Conservation (phyloP, 2,888 invertebrate species). For the Augiades crinisus region DNA sequence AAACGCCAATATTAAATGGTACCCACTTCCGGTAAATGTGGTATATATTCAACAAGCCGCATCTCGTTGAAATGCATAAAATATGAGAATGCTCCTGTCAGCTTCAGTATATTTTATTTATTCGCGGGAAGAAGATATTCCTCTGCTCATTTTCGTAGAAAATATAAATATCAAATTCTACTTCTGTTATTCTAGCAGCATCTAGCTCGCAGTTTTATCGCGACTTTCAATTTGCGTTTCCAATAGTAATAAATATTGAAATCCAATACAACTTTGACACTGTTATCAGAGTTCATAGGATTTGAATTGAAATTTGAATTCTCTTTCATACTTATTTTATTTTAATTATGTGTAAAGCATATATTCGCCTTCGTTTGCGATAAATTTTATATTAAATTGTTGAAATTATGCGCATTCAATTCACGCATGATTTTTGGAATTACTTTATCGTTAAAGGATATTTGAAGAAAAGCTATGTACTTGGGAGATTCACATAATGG, state of each 20-base stretch:
- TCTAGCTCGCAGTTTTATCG: conserved; percentile 5
- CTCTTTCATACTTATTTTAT: no score
- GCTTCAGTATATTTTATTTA: conserved; percentile 17
- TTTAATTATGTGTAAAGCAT: no score
- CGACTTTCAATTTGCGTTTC: conserved; percentile 9
- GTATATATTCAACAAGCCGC: conserved; percentile 19
- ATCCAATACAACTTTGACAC: not conserved
- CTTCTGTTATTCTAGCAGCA: conserved; percentile 8
- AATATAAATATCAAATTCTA: conserved; percentile 21
- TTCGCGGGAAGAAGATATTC: conserved; percentile 5
- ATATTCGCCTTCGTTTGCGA: no score
- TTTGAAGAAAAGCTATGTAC: no score
- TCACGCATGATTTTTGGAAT: no score
- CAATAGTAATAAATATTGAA: not conserved
- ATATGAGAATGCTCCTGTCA: conserved; percentile 23
- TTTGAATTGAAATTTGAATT: no score
- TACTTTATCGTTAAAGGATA: no score
- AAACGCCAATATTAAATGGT: not conserved
- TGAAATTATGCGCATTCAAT: no score
- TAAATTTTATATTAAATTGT: no score
- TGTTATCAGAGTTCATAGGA: no score
- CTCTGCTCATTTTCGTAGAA: conserved; percentile 12
- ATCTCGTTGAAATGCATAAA: conserved; percentile 19
- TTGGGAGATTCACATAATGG: no score
- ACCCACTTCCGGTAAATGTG: conserved; percentile 8